Evolutionary conservation across 2,888 invertebrate species (phyloP).

Genomic region (Mycalesis mineus): DNA sequence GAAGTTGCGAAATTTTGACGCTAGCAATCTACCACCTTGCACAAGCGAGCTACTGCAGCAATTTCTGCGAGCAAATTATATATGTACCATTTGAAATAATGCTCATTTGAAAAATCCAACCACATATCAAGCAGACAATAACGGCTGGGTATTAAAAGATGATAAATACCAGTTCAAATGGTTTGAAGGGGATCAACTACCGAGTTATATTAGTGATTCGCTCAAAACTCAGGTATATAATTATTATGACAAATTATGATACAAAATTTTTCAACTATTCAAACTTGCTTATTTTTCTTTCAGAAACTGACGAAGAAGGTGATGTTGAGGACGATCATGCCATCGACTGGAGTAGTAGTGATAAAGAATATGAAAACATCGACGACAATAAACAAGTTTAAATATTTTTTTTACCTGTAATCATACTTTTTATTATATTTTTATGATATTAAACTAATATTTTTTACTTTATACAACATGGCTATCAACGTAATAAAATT

Average conservation of each 20-base stretch:
- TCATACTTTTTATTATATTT: too few relatives aligned
- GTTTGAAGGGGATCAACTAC: slow-evolving; percentile 31
- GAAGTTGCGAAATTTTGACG: slow-evolving; percentile 18
- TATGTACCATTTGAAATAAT: slow-evolving; percentile 30
- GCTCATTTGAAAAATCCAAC: slow-evolving; percentile 26
- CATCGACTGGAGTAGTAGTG: neutral
- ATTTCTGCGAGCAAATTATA: slow-evolving; percentile 30
- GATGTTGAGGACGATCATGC: neutral
- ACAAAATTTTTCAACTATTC: neutral
- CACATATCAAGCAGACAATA: slow-evolving; percentile 28
- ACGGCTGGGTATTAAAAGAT: slow-evolving; percentile 32
- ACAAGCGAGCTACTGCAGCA: slow-evolving; percentile 26
- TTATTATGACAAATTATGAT: neutral
- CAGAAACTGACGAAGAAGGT: neutral
- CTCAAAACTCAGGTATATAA: slow-evolving; percentile 16
- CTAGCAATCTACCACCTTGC: slow-evolving; percentile 27
- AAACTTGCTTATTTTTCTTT: neutral
- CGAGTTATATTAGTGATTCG: slow-evolving; percentile 29
- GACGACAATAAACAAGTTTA: too few relatives aligned
- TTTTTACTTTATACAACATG: too few relatives aligned
- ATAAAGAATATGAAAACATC: neutral
- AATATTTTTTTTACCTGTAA: too few relatives aligned
- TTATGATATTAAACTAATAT: too few relatives aligned
- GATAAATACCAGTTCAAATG: slow-evolving; percentile 32
- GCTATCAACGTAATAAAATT: too few relatives aligned